Evolutionary conservation across 2,113 vertebrate species (phyloP).

Genomic region (Urocolius indicus): DNA sequence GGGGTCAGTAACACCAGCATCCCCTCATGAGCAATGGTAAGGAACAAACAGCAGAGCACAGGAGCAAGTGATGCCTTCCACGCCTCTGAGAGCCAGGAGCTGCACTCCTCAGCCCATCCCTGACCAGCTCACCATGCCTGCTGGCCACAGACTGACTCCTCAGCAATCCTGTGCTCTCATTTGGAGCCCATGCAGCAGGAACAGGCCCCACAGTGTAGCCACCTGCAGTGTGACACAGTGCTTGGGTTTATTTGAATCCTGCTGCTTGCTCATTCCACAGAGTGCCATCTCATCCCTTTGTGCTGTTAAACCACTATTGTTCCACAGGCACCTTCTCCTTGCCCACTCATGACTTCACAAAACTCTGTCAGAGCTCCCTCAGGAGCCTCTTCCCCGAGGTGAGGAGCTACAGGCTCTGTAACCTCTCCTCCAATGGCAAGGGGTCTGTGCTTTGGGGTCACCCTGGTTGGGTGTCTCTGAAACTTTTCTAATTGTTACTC

Average conservation of each 20-base stretch:
- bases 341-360: constrained; percentile 3
- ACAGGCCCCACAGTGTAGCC: not conserved
- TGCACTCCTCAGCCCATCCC: not conserved
- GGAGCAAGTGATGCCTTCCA: fast-evolving
- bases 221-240: constrained; percentile 1
- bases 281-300: constrained; percentile 36
- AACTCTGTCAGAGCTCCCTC: not conserved
- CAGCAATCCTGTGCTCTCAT: not conserved
- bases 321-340: constrained; percentile 13
- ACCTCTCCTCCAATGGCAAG: not conserved
- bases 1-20: not conserved
- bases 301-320: not conserved
- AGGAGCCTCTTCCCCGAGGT: not conserved
- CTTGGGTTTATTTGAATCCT: constrained; percentile 18
- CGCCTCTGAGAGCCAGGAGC: not conserved
- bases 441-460: not conserved
- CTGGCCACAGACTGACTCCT: not conserved
- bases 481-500: not conserved
- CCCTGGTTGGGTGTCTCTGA: not conserved
- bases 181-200: not conserved
- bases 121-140: fast-evolving
- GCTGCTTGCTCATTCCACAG: constrained; percentile 2
- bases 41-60: not conserved
- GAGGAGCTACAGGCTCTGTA: not conserved
- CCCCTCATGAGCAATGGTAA: fast-evolving